phyloP scores from a whole-genome alignment of 2,113 vertebrate genomes.

The Mesoclemmys tuberculata region DNA sequence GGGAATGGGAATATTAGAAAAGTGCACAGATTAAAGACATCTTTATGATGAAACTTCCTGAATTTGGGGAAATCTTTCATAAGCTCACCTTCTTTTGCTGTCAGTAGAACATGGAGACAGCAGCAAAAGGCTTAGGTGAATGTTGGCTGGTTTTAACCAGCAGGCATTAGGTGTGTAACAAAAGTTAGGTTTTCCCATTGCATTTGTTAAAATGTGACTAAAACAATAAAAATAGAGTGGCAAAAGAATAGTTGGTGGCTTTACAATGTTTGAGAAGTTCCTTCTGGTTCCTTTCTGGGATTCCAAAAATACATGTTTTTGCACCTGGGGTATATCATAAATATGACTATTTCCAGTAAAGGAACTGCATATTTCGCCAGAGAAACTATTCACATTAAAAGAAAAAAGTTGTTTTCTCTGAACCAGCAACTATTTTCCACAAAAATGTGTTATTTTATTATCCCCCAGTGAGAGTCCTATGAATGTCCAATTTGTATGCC shows the following conservation, averaged over 20 bases:
- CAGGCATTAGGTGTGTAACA: background rate
- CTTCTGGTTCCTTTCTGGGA: background rate
- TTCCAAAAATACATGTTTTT: background rate
- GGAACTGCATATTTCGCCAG: background rate
- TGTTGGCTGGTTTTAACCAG: background rate
- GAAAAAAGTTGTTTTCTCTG: background rate
- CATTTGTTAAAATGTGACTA: background rate
- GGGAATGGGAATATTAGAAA: background rate
- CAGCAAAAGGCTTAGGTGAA: background rate
- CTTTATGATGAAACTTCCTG: background rate
- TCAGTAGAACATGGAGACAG: background rate
- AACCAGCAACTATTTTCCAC: background rate
- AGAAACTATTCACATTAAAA: background rate
- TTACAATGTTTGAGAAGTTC: background rate
- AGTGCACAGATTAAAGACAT: background rate
- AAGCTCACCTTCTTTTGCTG: background rate
- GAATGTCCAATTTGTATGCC: background rate
- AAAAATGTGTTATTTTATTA: background rate
- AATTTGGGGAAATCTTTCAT: background rate
- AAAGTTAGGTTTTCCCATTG: background rate
- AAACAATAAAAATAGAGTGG: background rate
- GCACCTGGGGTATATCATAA: background rate
- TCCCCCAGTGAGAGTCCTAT: background rate
- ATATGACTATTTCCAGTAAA: background rate
- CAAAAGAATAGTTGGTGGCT: background rate